Base-by-base conservation (phyloP, 2,797 vertebrate species). In the Threskiornis aethiopicus region DNA sequence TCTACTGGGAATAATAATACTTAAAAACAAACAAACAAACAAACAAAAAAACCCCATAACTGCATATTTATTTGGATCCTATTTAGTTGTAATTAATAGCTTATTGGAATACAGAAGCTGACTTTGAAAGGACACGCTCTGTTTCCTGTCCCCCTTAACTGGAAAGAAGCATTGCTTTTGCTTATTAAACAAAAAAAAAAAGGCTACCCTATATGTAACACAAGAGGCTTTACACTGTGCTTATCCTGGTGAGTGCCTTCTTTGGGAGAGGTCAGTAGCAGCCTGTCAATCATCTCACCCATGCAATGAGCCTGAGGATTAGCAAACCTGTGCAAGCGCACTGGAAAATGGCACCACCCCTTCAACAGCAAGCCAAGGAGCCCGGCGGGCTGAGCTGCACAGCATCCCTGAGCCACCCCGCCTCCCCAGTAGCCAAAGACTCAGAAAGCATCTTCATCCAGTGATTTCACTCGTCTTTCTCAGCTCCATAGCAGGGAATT, bases 291-390 rank as follows among this genome's bases (percentile, higher is more conserved):
- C 21, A 16, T 35, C 57, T 78, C n/a, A 54, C 13, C 58, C 1
- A 0, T 2, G 11, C 57, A 29, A 2, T 2, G 37, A 51, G 59
- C 41, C 25, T 0, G 8, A 55, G 31, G 65, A 65, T n/a, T 26
- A 44, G n/a, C 47, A 90, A 70, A 82, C 11, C n/a, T 49, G 20
- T 16, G 20, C 2, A 10, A 73, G 39, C 0, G 2, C 55, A 16
- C 25, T 4, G 9, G 61, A 47, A 83, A 83, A 85, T 0, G 41
- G n/a, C 62, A 76, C 39, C n/a, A 31, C 2, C 12, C 21, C 18
- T 52, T n/a, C 54, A 3, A 20, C 0, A 54, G 35, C 16, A 42
- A 80, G 13, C 7, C 24, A 5, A 72, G 51, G 15, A 71, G 46
- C n/a, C 41, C 1, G 0, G 6, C 10, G 9, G 13, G 20, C 69